Percentiles rank a stretch among this genome's conserved stretches.
Evolutionary conservation across 2,113 vertebrate species (phyloP).

Genomic region (Nestor notabilis): DNA sequence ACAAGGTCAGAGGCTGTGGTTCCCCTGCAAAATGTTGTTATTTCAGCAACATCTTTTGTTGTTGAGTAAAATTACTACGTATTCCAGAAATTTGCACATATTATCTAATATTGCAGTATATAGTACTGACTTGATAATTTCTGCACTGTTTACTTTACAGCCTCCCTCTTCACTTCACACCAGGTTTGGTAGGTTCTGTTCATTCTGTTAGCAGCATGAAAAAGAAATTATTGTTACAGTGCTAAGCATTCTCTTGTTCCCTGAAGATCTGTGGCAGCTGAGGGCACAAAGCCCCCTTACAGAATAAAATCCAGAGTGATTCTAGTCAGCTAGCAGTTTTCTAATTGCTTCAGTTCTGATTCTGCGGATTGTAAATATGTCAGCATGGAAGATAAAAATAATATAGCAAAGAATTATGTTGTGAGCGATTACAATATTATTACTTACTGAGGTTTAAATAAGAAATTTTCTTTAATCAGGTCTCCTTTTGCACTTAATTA

Average conservation of each 20-base stretch:
- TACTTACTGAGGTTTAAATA: not conserved
- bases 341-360: not conserved
- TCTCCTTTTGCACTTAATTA: not conserved
- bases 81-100: not conserved
- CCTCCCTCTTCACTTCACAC: not conserved
- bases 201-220: not conserved
- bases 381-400: not conserved
- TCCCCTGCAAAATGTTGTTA: not conserved
- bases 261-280: not conserved
- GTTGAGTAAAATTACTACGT: conserved; percentile 21
- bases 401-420: not conserved
- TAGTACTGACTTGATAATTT: not conserved
- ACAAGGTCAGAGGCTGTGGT: not conserved
- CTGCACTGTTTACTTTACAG: not conserved
- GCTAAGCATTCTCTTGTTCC: not conserved
- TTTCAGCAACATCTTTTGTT: not conserved
- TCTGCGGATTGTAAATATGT: not conserved
- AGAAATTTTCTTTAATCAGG: not conserved
- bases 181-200: not conserved
- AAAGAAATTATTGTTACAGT: not conserved
- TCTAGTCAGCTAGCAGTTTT: not conserved
- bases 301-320: not conserved
- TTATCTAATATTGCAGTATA: not conserved
- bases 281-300: not conserved
- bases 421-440: not conserved